phyloP scores from a whole-genome alignment of 1,140 invertebrate species.

The Calliphora vicina region DNA sequence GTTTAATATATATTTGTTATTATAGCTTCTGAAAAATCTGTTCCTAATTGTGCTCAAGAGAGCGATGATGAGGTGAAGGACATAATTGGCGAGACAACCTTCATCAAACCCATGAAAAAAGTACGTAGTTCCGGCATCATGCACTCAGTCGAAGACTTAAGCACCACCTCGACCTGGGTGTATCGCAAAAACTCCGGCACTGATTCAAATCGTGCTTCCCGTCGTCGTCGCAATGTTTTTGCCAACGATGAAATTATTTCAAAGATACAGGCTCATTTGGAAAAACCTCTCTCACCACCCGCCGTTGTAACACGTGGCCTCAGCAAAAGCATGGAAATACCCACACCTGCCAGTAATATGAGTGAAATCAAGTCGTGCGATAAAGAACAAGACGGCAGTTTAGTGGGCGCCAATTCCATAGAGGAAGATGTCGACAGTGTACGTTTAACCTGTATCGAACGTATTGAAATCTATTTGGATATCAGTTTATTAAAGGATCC shows the following conservation, averaged over 20 bases:
- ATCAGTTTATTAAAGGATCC: slow-evolving; percentile 72
- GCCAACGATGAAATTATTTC: slow-evolving; percentile 61
- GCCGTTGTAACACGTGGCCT: slow-evolving; percentile 57
- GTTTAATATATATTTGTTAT: background rate
- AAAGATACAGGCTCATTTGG: slow-evolving; percentile 57
- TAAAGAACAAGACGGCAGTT: slow-evolving; percentile 40
- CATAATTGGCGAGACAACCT: slow-evolving; percentile 67
- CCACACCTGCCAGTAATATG: slow-evolving; percentile 61
- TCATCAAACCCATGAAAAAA: slow-evolving; percentile 68
- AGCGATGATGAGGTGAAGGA: slow-evolving; percentile 69
- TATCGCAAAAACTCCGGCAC: slow-evolving; percentile 69
- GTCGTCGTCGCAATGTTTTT: slow-evolving; percentile 56
- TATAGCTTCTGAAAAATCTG: slow-evolving; percentile 35
- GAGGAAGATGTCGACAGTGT: slow-evolving; percentile 47
- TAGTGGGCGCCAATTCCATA: slow-evolving; percentile 41
- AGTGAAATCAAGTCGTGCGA: slow-evolving; percentile 48
- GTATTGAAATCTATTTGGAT: slow-evolving; percentile 70
- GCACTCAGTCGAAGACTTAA: slow-evolving; percentile 77
- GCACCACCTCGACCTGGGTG: slow-evolving; percentile 77
- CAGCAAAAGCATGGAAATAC: slow-evolving; percentile 63
- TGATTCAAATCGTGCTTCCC: slow-evolving; percentile 60
- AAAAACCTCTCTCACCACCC: slow-evolving; percentile 53
- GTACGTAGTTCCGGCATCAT: slow-evolving; percentile 74
- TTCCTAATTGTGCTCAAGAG: slow-evolving; percentile 53
- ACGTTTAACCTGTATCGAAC: slow-evolving; percentile 54